Evolutionary conservation across 2,797 vertebrate genomes (phyloP), one percentile per base, ranked within the genome.

Genomic region (Tarsius wallacei): DNA sequence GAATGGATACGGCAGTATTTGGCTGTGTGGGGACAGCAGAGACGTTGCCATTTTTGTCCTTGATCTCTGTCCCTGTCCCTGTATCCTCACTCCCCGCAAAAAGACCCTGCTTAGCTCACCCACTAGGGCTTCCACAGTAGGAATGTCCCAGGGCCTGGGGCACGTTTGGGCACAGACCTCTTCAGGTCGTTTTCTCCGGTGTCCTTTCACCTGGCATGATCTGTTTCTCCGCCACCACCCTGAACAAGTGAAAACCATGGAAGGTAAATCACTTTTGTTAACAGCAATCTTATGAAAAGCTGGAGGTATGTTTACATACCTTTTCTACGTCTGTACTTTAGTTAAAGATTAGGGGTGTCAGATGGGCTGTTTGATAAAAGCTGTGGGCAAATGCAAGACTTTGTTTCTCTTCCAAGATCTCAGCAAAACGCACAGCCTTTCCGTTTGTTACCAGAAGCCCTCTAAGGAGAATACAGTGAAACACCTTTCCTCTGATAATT

Each of bases 41-140:
- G 0, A 0, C 2, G 0, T 16, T 28, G 13, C 14, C 51, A 49
- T 21, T 4, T 73, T 49, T 66, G 17, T 11, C 24, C 22, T 80
- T 13, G n/a, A 0, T n/a, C 47, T 24, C 33, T 8, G 4, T 71
- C 17, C 24, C 47, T 71, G 13, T 47, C 28, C 61, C 82, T 68
- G 47, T 11, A 21, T 87, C 42, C 66, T 83, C 63, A 51, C 12
- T 78, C 19, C 10, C 7, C 71, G 7, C 59, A 55, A 13, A 82
- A 61, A 83, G 12, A 19, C 12, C 57, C 28, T 26, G 87, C 13
- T 42, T 24, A 2, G 31, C 22, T 17, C 66, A 14, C 42, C 1
- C 1, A 1, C 53, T 28, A 59, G 7, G 57, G 55, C 21, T 73
- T n/a, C 82, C 68, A 10, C 26, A 21, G n/a, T 9, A 22, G 42